Conservation (phyloP, 2,113 vertebrate species). For the Equus przewalskii region DNA sequence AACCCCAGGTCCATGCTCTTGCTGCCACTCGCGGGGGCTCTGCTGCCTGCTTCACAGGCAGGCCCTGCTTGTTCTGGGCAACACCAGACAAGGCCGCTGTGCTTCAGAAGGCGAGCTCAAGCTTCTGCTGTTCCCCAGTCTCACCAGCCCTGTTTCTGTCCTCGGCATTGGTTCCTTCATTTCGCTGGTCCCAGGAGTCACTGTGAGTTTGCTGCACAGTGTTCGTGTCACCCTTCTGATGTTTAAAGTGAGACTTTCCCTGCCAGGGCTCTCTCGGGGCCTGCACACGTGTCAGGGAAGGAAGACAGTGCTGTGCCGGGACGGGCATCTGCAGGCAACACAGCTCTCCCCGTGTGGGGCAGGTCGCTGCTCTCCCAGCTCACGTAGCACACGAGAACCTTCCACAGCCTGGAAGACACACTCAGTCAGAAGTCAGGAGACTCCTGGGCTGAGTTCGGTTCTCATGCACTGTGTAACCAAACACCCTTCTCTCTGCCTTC, state of each 20-base stretch:
- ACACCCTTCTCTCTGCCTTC: background rate
- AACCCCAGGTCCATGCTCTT: background rate
- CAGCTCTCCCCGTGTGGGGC: background rate
- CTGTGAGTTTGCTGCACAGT: background rate
- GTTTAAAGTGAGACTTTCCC: background rate
- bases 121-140: background rate
- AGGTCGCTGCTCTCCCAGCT: rapidly evolving
- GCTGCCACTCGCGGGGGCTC: background rate
- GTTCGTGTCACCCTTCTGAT: no score
- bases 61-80: rapidly evolving
- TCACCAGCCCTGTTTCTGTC: background rate
- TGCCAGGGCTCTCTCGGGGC: background rate
- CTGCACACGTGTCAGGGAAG: background rate
- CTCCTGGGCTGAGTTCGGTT: rapidly evolving
- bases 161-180: background rate
- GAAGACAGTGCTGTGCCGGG: rapidly evolving
- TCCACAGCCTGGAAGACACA: background rate
- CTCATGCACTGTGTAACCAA: rapidly evolving
- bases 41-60: background rate
- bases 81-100: rapidly evolving
- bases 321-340: background rate
- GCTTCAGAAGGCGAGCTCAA: background rate
- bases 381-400: rapidly evolving
- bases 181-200: background rate
- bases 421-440: rapidly evolving